Conservation (phyloP, 2,888 invertebrate species). For the Eristalis tenax region DNA sequence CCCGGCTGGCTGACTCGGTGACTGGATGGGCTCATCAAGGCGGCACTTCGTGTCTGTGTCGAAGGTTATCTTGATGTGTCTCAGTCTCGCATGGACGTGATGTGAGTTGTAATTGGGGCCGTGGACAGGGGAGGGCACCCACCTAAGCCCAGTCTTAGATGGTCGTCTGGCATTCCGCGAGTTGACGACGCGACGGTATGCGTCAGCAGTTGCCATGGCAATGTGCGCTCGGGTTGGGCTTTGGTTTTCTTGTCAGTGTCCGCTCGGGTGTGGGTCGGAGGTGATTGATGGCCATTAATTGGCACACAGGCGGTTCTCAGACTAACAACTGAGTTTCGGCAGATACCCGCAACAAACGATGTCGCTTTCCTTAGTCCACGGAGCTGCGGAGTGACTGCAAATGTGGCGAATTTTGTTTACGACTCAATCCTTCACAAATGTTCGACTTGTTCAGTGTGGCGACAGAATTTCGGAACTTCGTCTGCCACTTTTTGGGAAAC, state of each 20-base stretch:
- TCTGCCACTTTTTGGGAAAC: not conserved
- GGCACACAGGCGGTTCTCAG: not conserved
- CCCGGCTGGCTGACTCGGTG: not conserved
- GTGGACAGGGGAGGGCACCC: not conserved
- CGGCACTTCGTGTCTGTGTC: slow-evolving; percentile 11
- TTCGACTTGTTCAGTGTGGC: not conserved
- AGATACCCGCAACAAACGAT: too few species aligned
- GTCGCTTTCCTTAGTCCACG: not conserved
- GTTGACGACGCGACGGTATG: not conserved
- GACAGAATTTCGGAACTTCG: not conserved
- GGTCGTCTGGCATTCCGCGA: slow-evolving; percentile 18
- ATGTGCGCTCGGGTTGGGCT: not conserved
- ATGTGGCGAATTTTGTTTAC: not conserved
- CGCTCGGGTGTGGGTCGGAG: not conserved
- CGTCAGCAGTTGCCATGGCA: not conserved
- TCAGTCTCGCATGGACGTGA: slow-evolving; percentile 36
- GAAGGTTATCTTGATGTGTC: slow-evolving; percentile 48
- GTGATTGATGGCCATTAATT: not conserved
- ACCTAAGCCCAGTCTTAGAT: slow-evolving; percentile 30
- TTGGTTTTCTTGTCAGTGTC: not conserved
- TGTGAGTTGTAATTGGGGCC: slow-evolving; percentile 20
- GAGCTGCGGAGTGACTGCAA: not conserved
- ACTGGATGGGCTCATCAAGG: not conserved
- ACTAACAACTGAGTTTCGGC: not conserved
- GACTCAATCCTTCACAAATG: not conserved